Base-by-base conservation (phyloP, 2,888 invertebrate genomes). In the Andrena praecox region DNA sequence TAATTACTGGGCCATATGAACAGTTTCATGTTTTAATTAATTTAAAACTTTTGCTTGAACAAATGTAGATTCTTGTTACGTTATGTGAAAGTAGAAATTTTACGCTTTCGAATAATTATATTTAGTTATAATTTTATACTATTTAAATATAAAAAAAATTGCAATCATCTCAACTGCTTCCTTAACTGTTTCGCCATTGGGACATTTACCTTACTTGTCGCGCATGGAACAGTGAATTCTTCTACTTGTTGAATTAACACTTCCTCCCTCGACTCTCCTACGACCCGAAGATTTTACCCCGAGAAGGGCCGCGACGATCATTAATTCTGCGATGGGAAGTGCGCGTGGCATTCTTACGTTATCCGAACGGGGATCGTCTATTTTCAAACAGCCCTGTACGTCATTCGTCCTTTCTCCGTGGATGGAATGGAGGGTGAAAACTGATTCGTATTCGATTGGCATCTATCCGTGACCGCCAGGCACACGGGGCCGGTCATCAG, bases 161-260 rank as follows among this genome's bases (percentile, higher is more conserved):
- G n/a, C n/a, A n/a, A n/a, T n/a, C n/a, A n/a, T n/a, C n/a, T n/a
- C n/a, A n/a, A n/a, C n/a, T n/a, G n/a, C n/a, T n/a, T n/a, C n/a
- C n/a, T n/a, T n/a, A n/a, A n/a, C n/a, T n/a, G n/a, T n/a, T n/a
- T n/a, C n/a, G n/a, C n/a, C n/a, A n/a, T n/a, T n/a, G n/a, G n/a
- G n/a, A n/a, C n/a, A n/a, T n/a, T n/a, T n/a, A n/a, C n/a, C n/a
- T n/a, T n/a, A 29, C 54, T 20, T 35, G 12, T 5, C 35, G 7
- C 64, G 3, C 20, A 56, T 12, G 52, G 42, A 6, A 8, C 56
- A 42, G 27, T 16, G 27, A 52, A 62, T 60, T 20, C 77, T 76
- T 76, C 82, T 79, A 86, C 89, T 86, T 86, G 86, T 89, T 87
- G 87, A 87, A 77, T 84, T 73, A 79, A 85, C 83, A 80, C 56